Evolutionary conservation across 1,140 invertebrate genomes (phyloP).

Genomic region (Ylistrum balloti): DNA sequence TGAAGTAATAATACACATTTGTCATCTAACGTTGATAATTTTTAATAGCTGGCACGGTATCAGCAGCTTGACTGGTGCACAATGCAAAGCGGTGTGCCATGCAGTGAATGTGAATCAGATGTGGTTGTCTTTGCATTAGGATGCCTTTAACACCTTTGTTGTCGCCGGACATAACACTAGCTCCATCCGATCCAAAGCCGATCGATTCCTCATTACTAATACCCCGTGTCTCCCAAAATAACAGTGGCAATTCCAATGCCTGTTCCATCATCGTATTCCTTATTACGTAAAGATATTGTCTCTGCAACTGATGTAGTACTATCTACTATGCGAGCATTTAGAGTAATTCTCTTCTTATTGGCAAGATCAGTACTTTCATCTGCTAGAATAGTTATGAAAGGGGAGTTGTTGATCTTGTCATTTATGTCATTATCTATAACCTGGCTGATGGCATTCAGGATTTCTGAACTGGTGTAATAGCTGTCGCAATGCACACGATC

Average conservation of each 20-base stretch:
- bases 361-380: conserved; percentile 59
- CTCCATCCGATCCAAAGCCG: conserved; percentile 56
- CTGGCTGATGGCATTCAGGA: conserved; percentile 30
- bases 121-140: conserved; percentile 43
- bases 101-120: conserved; percentile 53
- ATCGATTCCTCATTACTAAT: neutral
- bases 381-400: conserved; percentile 45
- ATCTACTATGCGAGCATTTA: conserved; percentile 49
- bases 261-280: conserved; percentile 52
- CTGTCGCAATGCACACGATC: conserved; percentile 45
- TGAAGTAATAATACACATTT: conserved; percentile 52
- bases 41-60: neutral
- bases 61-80: conserved; percentile 58
- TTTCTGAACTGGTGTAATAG: conserved; percentile 45
- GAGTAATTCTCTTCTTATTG: conserved; percentile 48
- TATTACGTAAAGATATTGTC: no score
- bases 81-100: conserved; percentile 50
- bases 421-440: conserved; percentile 41
- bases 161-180: conserved; percentile 58
- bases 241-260: neutral
- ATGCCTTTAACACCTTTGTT: conserved; percentile 43
- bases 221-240: neutral
- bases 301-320: conserved; percentile 33
- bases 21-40: conserved; percentile 40
- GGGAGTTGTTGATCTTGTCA: conserved; percentile 24